Conservation (phyloP, 2,888 invertebrate species). For the Hypercompe scribonia region DNA sequence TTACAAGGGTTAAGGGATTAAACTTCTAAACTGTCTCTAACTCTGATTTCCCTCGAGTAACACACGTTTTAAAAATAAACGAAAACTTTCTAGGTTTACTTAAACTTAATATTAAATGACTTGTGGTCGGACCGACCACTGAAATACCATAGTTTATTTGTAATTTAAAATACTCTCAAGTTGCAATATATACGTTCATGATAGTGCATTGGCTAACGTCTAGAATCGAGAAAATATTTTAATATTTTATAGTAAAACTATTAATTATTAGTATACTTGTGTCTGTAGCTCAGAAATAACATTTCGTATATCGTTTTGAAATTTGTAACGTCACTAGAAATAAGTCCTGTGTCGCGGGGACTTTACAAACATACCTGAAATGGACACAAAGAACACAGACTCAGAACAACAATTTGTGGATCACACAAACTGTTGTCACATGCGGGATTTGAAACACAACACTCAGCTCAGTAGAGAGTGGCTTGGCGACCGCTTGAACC, state of each 20-base stretch:
- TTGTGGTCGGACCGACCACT: neutral
- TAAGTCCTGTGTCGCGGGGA: no score
- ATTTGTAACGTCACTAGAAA: neutral
- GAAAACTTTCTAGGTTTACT: conserved; percentile 3
- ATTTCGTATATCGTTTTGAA: neutral
- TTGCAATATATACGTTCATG: neutral
- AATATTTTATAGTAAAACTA: no score
- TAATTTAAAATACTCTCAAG: neutral
- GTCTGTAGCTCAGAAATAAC: neutral
- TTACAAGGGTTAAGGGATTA: conserved; percentile 8
- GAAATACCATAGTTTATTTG: neutral
- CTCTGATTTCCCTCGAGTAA: conserved; percentile 20
- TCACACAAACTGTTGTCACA: no score
- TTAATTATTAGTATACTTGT: no score
- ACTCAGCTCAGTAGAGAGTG: no score
- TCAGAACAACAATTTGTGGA: no score
- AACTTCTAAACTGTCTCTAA: conserved; percentile 11
- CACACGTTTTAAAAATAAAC: conserved; percentile 21
- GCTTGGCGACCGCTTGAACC: no score
- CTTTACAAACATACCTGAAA: no score
- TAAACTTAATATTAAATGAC: conserved; percentile 13
- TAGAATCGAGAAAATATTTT: no score
- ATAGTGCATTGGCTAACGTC: no score
- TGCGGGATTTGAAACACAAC: no score
- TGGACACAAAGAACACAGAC: no score